Base-by-base conservation (phyloP, 2,113 vertebrate species). In the Illadopsis cleaveri region DNA sequence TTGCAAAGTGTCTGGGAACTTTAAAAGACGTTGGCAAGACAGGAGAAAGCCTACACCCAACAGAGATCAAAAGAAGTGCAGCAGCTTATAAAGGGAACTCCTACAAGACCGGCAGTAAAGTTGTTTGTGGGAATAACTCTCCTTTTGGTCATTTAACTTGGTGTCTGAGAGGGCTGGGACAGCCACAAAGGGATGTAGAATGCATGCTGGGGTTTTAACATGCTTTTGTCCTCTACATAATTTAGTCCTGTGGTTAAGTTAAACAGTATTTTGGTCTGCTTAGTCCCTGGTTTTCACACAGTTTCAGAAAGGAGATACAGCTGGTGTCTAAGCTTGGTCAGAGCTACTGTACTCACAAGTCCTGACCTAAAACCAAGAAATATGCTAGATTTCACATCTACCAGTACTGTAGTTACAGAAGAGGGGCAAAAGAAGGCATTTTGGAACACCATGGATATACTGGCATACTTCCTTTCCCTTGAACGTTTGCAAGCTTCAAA, bases 51-150 rank as follows among this genome's bases (percentile, higher is more conserved):
- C 51, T 79, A 84, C 17, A 0, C 84, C 81, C 62, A 57, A n/a
- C 7, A 2, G 71, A 94, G 87, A 97, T 95, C 88, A 94, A 96
- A 95, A 81, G 92, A 72, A 77, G 31, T 37, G 44, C 19, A 80
- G 64, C 50, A 90, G 56, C 48, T 90, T 94, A 61, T 37, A 80
- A 89, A 86, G 68, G 20, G 71, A 88, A 69, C 58, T 91, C 71
- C 70, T 73, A n/a, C 68, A 84, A 68, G 82, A 92, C n/a, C 3
- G 4, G 47, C 61, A 78, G 40, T 94, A 82, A 94, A 94, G 15
- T 38, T 81, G 68, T 69, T 81, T 92, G 89, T 91, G 83, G 83
- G 64, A 94, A 88, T 82, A 90, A 83, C 0, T 0, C 68, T 94
- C 58, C 81, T 94, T 97, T 94, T 83, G 80, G 86, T 86, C 68